Evolutionary conservation across 1,140 invertebrate species (phyloP).

Genomic region (Drosophila leontia): DNA sequence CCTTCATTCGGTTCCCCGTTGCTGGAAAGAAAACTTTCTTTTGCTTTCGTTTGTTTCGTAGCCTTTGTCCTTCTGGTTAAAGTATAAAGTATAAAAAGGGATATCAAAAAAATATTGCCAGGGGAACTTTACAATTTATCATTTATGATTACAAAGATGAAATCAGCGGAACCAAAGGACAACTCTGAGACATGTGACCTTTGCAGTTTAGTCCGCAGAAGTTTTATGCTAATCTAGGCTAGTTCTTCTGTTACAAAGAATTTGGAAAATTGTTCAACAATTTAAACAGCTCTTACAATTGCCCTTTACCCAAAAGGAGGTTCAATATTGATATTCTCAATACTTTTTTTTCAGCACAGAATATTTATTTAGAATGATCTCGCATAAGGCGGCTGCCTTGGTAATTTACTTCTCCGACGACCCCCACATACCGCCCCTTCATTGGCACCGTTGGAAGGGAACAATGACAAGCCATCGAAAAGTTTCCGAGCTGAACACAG

Average conservation of each 20-base stretch:
- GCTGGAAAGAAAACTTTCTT: conserved; percentile 44
- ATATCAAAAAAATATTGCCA: conserved; percentile 57
- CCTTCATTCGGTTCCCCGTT: conserved; percentile 48
- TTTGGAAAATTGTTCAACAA: not conserved
- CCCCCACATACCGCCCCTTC: conserved; percentile 27
- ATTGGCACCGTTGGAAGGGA: not conserved
- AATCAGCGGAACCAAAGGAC: conserved; percentile 37
- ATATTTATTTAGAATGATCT: not conserved
- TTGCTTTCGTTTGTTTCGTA: conserved; percentile 48
- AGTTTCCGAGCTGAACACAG: conserved; percentile 33
- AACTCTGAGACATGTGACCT: conserved; percentile 19
- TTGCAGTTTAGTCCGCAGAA: conserved; percentile 19
- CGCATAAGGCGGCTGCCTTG: conserved; percentile 35
- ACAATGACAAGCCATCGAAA: conserved; percentile 52
- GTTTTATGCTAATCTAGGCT: conserved; percentile 48
- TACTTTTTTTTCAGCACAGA: not conserved
- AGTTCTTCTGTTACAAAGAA: not conserved
- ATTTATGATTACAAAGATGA: conserved; percentile 64
- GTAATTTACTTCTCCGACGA: conserved; percentile 53
- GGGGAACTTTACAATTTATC: conserved; percentile 69
- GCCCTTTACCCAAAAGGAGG: not conserved
- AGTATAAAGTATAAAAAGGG: conserved; percentile 43
- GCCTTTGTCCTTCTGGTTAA: conserved; percentile 45
- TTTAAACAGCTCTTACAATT: not conserved
- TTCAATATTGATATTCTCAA: not conserved